A percentile compares a stretch with the other conserved stretches of the same genome.
These are phyloP conservation scores for Pammene fasciana DNA, from an alignment of 2,888 invertebrate genomes.

Conservation along the genomic window DNA sequence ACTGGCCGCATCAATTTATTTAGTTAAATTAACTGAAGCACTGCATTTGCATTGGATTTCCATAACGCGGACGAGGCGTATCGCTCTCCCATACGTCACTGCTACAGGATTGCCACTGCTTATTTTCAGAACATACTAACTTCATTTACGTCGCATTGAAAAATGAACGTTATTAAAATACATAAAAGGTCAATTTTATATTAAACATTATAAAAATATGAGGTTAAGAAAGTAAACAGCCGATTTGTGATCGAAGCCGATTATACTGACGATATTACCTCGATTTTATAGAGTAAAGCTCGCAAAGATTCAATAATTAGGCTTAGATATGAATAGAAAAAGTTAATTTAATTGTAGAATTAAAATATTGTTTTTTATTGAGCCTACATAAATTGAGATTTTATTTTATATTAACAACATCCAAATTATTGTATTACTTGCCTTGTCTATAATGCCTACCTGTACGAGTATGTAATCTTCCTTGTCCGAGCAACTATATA, in stretches of 20 bases:
- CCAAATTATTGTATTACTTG: neutral
- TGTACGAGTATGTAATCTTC: slow-evolving; percentile 58
- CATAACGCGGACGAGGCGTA: slow-evolving; percentile 76
- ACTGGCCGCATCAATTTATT: slow-evolving; percentile 73
- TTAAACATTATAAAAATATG: neutral
- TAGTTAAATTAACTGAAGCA: slow-evolving; percentile 79
- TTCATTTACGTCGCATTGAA: slow-evolving; percentile 15
- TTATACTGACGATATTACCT: slow-evolving; percentile 55
- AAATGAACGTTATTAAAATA: slow-evolving; percentile 1
- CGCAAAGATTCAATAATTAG: neutral
- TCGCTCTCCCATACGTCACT: slow-evolving; percentile 79
- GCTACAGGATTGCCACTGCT: slow-evolving; percentile 54
- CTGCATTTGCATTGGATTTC: slow-evolving; percentile 82
- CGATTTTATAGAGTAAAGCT: slow-evolving; percentile 45
- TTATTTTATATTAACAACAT: no score
- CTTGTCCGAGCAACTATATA: slow-evolving; percentile 59
- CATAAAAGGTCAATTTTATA: neutral
- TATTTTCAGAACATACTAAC: neutral
- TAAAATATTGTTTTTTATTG: no score
- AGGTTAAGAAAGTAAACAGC: slow-evolving; percentile 41
- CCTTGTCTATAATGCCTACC: no score
- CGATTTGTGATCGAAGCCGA: slow-evolving; percentile 63
- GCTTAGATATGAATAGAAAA: neutral
- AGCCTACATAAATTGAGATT: no score
- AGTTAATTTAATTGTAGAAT: no score